A percentile compares a stretch with the other conserved stretches of the same genome.
phyloP scores from a whole-genome alignment of 2,888 invertebrate species.

The Folsomia manolachei region DNA sequence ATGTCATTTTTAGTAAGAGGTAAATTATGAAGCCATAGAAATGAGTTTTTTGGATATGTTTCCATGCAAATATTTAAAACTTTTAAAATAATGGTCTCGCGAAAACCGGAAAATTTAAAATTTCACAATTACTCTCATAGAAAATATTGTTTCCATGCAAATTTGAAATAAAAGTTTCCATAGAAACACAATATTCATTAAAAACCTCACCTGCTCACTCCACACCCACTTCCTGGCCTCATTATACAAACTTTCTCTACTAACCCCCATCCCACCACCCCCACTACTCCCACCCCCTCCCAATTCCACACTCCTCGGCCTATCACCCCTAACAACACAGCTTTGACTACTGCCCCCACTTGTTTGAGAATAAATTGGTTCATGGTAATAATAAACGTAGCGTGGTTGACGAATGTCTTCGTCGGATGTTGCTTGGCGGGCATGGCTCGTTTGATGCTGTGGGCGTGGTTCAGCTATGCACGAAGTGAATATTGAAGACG shows the following conservation, averaged over 20 bases:
- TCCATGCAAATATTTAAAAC: not conserved
- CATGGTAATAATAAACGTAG: conserved; percentile 1
- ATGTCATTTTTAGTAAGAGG: no score
- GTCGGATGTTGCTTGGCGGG: not conserved
- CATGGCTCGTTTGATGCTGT: not conserved
- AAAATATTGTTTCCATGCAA: not conserved
- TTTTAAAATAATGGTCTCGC: not conserved
- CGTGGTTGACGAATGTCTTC: not conserved
- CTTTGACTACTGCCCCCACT: not conserved
- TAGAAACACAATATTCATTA: not conserved
- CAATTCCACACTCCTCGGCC: conserved; percentile 24
- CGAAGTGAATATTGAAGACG: not conserved
- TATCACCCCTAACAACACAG: no score
- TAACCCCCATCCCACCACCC: conserved; percentile 21
- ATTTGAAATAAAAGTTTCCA: not conserved
- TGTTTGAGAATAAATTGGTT: conserved; percentile 1
- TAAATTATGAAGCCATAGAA: no score
- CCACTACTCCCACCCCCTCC: conserved; percentile 24
- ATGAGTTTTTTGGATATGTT: not conserved
- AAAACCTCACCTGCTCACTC: conserved; percentile 42
- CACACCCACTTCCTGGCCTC: conserved; percentile 46
- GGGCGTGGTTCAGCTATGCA: not conserved
- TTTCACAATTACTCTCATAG: not conserved
- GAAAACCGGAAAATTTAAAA: not conserved
- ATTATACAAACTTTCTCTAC: conserved; percentile 43